Evolutionary conservation across 1,140 invertebrate species (phyloP).

Genomic region (Helicoverpa armigera): DNA sequence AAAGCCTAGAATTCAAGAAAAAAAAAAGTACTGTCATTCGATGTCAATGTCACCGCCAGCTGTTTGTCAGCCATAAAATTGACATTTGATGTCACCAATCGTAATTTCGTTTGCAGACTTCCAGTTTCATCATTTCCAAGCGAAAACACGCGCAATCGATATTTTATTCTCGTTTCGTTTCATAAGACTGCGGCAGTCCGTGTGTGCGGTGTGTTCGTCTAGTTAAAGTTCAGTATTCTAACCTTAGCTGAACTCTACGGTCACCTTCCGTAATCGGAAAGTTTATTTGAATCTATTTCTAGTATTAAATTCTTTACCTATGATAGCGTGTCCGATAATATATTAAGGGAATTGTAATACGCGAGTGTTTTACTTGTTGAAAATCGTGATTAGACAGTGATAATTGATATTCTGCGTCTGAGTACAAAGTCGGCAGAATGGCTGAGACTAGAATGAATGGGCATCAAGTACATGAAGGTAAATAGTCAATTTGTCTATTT

Average conservation of each 20-base stretch:
- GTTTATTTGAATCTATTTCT: slow-evolving; percentile 28
- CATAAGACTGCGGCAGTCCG: slow-evolving; percentile 40
- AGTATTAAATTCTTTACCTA: slow-evolving; percentile 7
- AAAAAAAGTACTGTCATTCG: not conserved
- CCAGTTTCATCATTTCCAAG: slow-evolving; percentile 20
- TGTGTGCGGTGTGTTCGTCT: slow-evolving; percentile 11
- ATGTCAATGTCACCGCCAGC: not conserved
- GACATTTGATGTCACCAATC: not conserved
- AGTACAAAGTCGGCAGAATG: slow-evolving; percentile 4
- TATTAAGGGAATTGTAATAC: not conserved
- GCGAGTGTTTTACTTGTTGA: slow-evolving; percentile 4
- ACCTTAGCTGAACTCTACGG: slow-evolving; percentile 39
- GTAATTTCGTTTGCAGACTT: not conserved
- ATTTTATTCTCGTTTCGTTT: slow-evolving; percentile 41
- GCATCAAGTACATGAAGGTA: slow-evolving; percentile 45
- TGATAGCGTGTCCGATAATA: not conserved
- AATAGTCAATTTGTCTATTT: slow-evolving; percentile 17
- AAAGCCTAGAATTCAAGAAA: not conserved
- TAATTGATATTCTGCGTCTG: not conserved
- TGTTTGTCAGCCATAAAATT: not conserved
- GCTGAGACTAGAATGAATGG: slow-evolving; percentile 29
- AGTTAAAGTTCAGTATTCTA: slow-evolving; percentile 10
- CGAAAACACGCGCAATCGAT: slow-evolving; percentile 31
- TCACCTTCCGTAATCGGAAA: slow-evolving; percentile 28
- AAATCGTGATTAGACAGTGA: not conserved